A percentile compares a stretch with the other conserved stretches of the same genome.
phyloP scores from a whole-genome alignment of 2,888 invertebrate genomes.

The Drosophila suboccidentalis region DNA sequence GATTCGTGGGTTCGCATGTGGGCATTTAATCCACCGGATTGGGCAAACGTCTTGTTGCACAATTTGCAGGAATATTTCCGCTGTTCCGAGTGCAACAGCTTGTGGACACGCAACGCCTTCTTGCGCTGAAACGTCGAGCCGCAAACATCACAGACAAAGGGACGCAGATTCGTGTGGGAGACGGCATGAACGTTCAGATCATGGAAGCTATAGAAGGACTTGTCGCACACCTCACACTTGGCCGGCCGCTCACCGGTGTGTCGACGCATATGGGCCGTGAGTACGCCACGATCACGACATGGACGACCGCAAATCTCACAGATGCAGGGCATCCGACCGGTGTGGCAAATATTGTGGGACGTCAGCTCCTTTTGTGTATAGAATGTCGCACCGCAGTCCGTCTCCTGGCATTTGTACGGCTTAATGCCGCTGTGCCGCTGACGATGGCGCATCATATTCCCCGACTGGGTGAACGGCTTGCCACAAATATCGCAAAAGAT shows the following conservation, averaged over 20 bases:
- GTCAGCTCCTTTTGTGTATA: constrained; percentile 79
- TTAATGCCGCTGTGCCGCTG: constrained; percentile 83
- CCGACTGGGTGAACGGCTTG: constrained; percentile 80
- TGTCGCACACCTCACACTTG: constrained; percentile 80
- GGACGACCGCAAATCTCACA: constrained; percentile 81
- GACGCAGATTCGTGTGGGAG: constrained; percentile 80
- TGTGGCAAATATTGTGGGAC: constrained; percentile 81
- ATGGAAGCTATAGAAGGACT: constrained; percentile 81
- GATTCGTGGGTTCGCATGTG: constrained; percentile 81
- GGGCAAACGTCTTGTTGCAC: constrained; percentile 82
- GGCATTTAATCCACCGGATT: constrained; percentile 82
- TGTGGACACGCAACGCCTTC: constrained; percentile 83
- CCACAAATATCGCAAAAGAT: constrained; percentile 83
- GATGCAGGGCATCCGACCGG: constrained; percentile 78
- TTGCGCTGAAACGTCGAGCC: constrained; percentile 83
- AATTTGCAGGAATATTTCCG: constrained; percentile 82
- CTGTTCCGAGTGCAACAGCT: constrained; percentile 78
- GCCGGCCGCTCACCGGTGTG: constrained; percentile 82
- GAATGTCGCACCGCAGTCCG: constrained; percentile 78
- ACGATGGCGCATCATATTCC: constrained; percentile 82
- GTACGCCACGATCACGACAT: constrained; percentile 81
- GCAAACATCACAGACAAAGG: constrained; percentile 77
- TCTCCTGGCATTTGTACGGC: constrained; percentile 77
- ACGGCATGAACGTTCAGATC: constrained; percentile 84
- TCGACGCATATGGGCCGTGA: constrained; percentile 82